Evolutionary conservation across 2,797 vertebrate genomes (phyloP), one percentile per base, ranked within the genome.

Genomic region (Brotogeris chrysoptera): DNA sequence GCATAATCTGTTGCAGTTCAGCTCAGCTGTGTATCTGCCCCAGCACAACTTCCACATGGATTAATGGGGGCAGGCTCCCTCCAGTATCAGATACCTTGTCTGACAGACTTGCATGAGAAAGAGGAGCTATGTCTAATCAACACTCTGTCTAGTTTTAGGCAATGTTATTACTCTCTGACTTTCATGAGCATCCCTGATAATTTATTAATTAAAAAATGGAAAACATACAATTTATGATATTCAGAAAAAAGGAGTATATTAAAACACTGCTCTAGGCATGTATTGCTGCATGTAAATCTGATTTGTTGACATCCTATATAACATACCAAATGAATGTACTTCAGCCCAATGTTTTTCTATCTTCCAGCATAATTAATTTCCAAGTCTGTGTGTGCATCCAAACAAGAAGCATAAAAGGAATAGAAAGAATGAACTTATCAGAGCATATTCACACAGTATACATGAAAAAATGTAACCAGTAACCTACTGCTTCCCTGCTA

Each of bases 151-250:
- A 72, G 82, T 92, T 93, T 76, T 91, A 96, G 95, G 92, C 92
- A 93, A 91, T 76, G 55, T 52, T 96, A 79, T 95, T 96, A 95
- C 87, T 97, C 72, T 46, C 87, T 90, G 95, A 38, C 93, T 97
- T 97, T 96, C 93, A 91, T 96, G 80, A 96, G 43, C 70, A 84
- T 88, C 73, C 43, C 87, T 90, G 91, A 93, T 93, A 94, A 93
- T 91, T 94, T 96, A 96, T 97, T 96, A 96, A 97, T 96, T 97
- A 96, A 96, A 96, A 96, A 93, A 81, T 76, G 50, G 82, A 93
- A 96, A 95, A 91, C 79, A 90, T 69, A 49, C 38, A 24, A 94
- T 95, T 79, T 63, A 52, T 92, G 93, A 95, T 95, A 92, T 72
- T 95, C 91, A 91, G 59, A 92, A 94, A 95, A 71, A 81, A 86